Evolutionary conservation across 2,797 vertebrate species (phyloP).

Genomic region (Salarias fasciatus): DNA sequence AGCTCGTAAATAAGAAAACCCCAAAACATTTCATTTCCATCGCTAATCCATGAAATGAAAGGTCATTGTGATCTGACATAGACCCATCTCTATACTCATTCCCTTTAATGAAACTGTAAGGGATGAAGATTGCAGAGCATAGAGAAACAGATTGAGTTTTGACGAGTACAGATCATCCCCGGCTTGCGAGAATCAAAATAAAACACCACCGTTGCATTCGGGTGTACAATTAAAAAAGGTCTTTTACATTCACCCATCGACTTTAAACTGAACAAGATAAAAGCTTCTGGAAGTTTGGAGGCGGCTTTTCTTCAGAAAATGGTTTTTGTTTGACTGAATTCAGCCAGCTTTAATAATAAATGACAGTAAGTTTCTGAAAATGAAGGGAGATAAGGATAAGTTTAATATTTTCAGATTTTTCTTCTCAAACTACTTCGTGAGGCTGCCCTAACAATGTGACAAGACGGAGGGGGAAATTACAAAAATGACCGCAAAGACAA

Average conservation of each 20-base stretch:
- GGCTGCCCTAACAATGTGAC: too few species aligned
- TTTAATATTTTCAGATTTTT: too few species aligned
- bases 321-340: constrained; percentile 13
- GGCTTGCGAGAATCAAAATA: constrained; percentile 40
- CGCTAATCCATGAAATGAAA: constrained; percentile 61
- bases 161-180: constrained; percentile 41
- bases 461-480: too few species aligned
- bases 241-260: constrained; percentile 1
- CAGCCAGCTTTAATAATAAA: constrained; percentile 17
- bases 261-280: constrained; percentile 21
- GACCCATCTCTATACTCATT: constrained; percentile 46
- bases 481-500: too few species aligned
- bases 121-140: constrained; percentile 29
- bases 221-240: constrained; percentile 27
- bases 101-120: constrained; percentile 30
- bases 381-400: too few species aligned
- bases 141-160: constrained; percentile 34
- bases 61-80: constrained; percentile 65
- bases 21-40: constrained; percentile 50
- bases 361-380: constrained; percentile 24
- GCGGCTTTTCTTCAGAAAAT: constrained; percentile 10
- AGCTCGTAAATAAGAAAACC: constrained; percentile 52
- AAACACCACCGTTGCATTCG: constrained; percentile 25
- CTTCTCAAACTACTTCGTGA: too few species aligned
- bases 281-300: constrained; percentile 11